These are phyloP conservation scores for Anolis carolinensis DNA, from an alignment of 2,113 vertebrate genomes.

Conservation along the genomic window DNA sequence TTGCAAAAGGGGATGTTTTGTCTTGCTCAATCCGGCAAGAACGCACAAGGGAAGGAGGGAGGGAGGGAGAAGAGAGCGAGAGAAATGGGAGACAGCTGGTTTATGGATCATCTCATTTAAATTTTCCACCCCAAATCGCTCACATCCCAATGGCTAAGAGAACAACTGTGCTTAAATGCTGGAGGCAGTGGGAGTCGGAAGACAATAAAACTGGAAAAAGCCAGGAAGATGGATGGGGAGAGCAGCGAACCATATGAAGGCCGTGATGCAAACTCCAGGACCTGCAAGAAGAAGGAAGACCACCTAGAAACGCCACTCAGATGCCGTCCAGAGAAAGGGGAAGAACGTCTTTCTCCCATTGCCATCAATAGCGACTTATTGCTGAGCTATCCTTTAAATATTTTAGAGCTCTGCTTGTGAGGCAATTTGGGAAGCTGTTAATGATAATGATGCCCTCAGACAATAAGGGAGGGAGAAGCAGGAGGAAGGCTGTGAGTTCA, in stretches of 20 bases:
- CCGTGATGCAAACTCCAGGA: background rate
- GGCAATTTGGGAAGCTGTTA: constrained; percentile 54
- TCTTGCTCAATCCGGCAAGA: background rate
- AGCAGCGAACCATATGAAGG: background rate
- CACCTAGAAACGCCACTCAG: background rate
- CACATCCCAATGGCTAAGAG: constrained; percentile 18
- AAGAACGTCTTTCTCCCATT: background rate
- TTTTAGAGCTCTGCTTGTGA: constrained; percentile 50
- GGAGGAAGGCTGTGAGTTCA: background rate
- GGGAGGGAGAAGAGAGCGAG: background rate
- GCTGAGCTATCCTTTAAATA: constrained; percentile 21
- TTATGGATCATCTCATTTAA: constrained; percentile 40
- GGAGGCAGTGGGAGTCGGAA: background rate
- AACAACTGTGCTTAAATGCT: constrained; percentile 4
- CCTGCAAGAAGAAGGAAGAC: background rate
- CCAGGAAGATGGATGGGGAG: background rate
- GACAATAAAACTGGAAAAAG: background rate
- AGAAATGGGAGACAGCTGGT: constrained; percentile 42
- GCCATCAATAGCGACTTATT: background rate
- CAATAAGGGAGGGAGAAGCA: background rate
- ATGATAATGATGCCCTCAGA: constrained; percentile 37
- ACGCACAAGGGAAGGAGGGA: background rate
- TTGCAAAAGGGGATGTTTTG: background rate
- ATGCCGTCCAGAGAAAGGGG: background rate
- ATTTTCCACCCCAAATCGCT: constrained; percentile 33